phyloP scores from a whole-genome alignment of 2,888 invertebrate species.

The Trissoscelio sp. region DNA sequence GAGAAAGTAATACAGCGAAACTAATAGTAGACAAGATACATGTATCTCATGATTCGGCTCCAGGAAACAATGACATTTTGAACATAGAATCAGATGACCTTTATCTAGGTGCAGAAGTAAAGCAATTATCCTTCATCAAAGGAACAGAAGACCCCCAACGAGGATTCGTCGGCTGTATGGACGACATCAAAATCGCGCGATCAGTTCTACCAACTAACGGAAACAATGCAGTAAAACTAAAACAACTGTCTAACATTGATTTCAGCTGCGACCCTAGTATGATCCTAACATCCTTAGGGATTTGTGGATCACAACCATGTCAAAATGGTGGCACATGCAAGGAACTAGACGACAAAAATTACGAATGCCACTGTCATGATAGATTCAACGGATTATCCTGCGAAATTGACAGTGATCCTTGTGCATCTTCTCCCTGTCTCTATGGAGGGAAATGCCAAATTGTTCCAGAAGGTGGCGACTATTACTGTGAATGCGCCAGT shows the following conservation, averaged over 20 bases:
- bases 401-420: conserved; percentile 94
- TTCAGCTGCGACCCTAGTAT: conserved; percentile 87
- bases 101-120: conserved; percentile 93
- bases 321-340: conserved; percentile 89
- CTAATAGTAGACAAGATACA: conserved; percentile 91
- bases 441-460: conserved; percentile 91
- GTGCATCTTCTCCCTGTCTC: conserved; percentile 93
- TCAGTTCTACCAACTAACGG: conserved; percentile 89
- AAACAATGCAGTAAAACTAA: conserved; percentile 87
- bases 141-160: conserved; percentile 90
- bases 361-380: conserved; percentile 91
- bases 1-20: conserved; percentile 91
- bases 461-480: conserved; percentile 86
- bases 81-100: conserved; percentile 93
- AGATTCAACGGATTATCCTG: conserved; percentile 91
- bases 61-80: conserved; percentile 91
- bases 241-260: conserved; percentile 88
- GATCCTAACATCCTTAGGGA: conserved; percentile 86
- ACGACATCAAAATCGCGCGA: conserved; percentile 91
- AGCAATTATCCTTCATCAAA: conserved; percentile 89
- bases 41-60: conserved; percentile 90
- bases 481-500: conserved; percentile 89
- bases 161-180: conserved; percentile 96
- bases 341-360: conserved; percentile 85
- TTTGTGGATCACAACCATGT: conserved; percentile 91